Evolutionary conservation across 2,113 vertebrate species (phyloP), one percentile per base, ranked within the genome.

Genomic region (Cyanoliseus patagonus): DNA sequence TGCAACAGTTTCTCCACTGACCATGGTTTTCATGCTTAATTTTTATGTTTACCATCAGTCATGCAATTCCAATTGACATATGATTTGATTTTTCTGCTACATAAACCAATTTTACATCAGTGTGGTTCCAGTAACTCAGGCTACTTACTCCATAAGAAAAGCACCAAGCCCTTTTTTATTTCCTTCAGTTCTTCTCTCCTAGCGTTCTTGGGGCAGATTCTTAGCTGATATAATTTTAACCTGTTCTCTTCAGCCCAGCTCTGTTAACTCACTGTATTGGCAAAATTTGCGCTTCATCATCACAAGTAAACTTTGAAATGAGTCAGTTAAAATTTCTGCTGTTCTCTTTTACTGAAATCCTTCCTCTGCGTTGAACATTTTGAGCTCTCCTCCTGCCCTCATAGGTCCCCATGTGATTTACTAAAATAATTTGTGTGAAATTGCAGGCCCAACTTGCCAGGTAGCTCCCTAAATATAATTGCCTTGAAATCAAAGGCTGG

Each of bases 41-140:
- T 94, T 92, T 94, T 88, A 67, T 96, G 74, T 89, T 95, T 92
- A 78, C 44, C 46, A 92, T 89, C 91, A 91, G 78, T 93, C 91
- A 92, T 28, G 70, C 77, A 96, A 88, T 87, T 89, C 73, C 83
- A 87, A 49, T 44, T 95, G 95, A 96, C 74, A 76, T 62, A 83
- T 85, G 91, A 97, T 95, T 96, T 94, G 73, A 96, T 93, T 97
- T 93, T 96, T 94, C 88, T 92, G 86, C 70, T 78, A 49, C 82
- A 83, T 91, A 96, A 96, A 97, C 91, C 77, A 85, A 94, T 96
- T 96, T 91, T 89, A 76, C 49, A 69, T 87, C n/a, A 62, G 31
- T 80, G 86, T 73, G 59, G 44, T 93, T 96, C 74, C 86, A 96
- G 95, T 91, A 96, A 94, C 88, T 49, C 37, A 13, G 74, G 74